Evolutionary conservation across 2,888 invertebrate species (phyloP), one percentile per base, ranked within the genome.

Genomic region (Leptarthrus brevirostris): DNA sequence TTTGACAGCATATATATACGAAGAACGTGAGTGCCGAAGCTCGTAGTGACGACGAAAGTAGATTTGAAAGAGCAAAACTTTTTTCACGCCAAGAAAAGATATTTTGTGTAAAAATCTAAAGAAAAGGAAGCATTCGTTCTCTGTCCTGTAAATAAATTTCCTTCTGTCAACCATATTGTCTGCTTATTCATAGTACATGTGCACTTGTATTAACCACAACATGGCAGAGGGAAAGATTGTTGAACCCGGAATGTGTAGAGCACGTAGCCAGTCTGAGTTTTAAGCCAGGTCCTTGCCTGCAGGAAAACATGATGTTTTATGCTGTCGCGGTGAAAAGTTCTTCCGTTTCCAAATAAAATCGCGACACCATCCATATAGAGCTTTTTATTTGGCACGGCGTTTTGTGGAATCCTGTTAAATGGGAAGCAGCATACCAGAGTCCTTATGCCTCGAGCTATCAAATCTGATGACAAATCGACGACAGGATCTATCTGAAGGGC

Each of bases 221-320:
- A 40, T 12, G 40, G 40, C 40, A 12, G 12, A 12, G 12, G n/a
- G 40, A 40, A 40, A 40, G 10, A 40, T 40, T 12, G 12, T 12
- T 40, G 12, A 40, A 40, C 12, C n/a, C 40, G 8, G 40, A 3
- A 40, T 12, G 40, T 40, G 12, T 12, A 40, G 40, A 40, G n/a
- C 40, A 40, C n/a, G 40, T 40, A 30, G 16, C 36, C 58, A 58
- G 18, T 12, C 58, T 18, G 18, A 18, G 20, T 58, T 58, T 6
- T 36, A 40, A 6, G 36, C 58, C 26, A 58, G 20, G 18, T 58
- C 36, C 58, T 58, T 58, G 18, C 58, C 40, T 20, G 58, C 20
- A 18, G 36, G 34, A 34, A 58, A 58, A 36, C 64, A 64, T 47
- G 44, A 47, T 64, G 64, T 64, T 64, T 64, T 64, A 40, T 64